Evolutionary conservation across 2,888 invertebrate species (phyloP), one percentile per base, ranked within the genome.

Genomic region (Diplazon laetatorius): DNA sequence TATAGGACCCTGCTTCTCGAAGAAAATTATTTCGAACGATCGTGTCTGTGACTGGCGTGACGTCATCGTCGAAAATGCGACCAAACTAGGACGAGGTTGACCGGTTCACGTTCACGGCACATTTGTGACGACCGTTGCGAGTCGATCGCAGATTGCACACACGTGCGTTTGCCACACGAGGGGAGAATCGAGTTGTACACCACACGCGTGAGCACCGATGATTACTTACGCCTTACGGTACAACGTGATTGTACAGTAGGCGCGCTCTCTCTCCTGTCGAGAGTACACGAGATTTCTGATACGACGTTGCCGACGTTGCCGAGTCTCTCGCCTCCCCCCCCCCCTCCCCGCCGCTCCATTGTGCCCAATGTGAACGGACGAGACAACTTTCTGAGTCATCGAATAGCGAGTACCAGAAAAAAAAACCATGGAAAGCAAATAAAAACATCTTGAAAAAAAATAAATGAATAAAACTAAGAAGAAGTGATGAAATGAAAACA

Each of bases 381-480:
- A 74, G 65, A 70, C 46, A 44, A 59, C 20, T 73, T 48, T 72
- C 48, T 78, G 78, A 74, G 59, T 78, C 78, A 78, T 62, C 46
- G 52, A 66, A 52, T 46, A 44, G 44, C 65, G 5, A 18, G 48
- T 14, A 30, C 39, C 55, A 25, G 18, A 39, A 68, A 46, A 59
- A 44, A 74, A 68, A 37, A n/a, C 37, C 14, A n/a, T n/a, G n/a
- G n/a, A n/a, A n/a, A n/a, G n/a, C n/a, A n/a, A n/a, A n/a, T n/a
- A n/a, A n/a, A n/a, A n/a, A n/a, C n/a, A n/a, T n/a, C n/a, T n/a
- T n/a, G n/a, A n/a, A n/a, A n/a, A n/a, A n/a, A n/a, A n/a, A n/a
- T n/a, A n/a, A n/a, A n/a, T n/a, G n/a, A n/a, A n/a, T n/a, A n/a
- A n/a, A n/a, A n/a, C n/a, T n/a, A n/a, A n/a, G n/a, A n/a, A n/a